A percentile compares a stretch with the other conserved stretches of the same genome.
Conservation (phyloP, 1,140 invertebrate species). For the Pollicipes pollicipes region DNA sequence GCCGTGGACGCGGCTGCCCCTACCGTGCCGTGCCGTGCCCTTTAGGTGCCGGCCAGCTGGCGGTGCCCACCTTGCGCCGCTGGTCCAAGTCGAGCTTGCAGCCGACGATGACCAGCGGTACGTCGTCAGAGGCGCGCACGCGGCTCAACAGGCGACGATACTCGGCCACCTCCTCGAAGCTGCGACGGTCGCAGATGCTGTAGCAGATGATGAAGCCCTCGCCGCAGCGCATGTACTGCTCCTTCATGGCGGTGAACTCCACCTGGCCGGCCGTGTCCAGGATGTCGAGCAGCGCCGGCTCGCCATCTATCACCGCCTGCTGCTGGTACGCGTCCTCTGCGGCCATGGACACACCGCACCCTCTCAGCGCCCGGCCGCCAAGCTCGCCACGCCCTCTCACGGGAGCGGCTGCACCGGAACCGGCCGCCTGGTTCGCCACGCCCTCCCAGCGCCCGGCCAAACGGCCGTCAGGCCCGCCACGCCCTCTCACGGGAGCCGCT, state of each 20-base stretch:
- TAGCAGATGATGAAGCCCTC: slow-evolving; percentile 23
- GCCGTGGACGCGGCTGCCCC: neutral
- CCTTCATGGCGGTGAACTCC: slow-evolving; percentile 35
- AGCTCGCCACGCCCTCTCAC: too few species aligned
- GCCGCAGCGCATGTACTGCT: slow-evolving; percentile 34
- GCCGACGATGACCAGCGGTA: slow-evolving; percentile 32
- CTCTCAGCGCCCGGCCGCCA: too few species aligned
- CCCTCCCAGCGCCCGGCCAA: too few species aligned
- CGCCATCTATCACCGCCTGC: slow-evolving; percentile 33
- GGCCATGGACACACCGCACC: too few species aligned
- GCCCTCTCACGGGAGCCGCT: too few species aligned
- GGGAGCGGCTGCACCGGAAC: too few species aligned
- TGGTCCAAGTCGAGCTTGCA: slow-evolving; percentile 36
- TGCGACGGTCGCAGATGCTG: slow-evolving; percentile 35
- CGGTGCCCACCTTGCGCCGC: slow-evolving; percentile 42
- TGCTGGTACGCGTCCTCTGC: slow-evolving; percentile 33
- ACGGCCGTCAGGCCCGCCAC: too few species aligned
- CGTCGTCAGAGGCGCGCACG: slow-evolving; percentile 26
- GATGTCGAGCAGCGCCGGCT: slow-evolving; percentile 28
- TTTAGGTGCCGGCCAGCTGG: slow-evolving; percentile 7
- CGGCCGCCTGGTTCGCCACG: too few species aligned
- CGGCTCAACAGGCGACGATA: slow-evolving; percentile 25
- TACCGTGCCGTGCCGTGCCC: slow-evolving; percentile 16
- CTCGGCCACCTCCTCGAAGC: slow-evolving; percentile 59
- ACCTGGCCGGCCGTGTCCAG: slow-evolving; percentile 32